Conservation (phyloP, 2,888 invertebrate genomes). For the Idaea dimidiata region DNA sequence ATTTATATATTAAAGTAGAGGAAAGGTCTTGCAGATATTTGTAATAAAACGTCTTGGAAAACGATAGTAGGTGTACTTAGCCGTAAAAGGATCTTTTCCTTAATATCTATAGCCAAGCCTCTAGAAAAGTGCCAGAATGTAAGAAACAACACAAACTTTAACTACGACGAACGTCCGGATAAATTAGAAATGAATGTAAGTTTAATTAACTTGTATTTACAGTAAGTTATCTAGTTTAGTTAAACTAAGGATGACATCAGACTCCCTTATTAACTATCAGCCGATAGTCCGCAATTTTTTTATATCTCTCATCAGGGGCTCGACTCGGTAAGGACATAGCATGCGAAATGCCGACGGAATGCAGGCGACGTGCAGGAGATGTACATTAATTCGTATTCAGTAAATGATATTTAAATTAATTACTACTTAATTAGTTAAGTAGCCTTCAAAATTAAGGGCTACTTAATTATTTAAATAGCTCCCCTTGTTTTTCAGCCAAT, state of each 20-base stretch:
- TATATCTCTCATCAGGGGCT: too few relatives aligned
- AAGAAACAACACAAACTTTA: not conserved
- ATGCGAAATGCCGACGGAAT: too few relatives aligned
- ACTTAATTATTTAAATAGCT: too few relatives aligned
- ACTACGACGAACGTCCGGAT: not conserved
- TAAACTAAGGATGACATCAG: not conserved
- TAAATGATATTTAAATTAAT: too few relatives aligned
- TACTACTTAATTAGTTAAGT: too few relatives aligned
- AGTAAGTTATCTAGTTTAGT: not conserved
- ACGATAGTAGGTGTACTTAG: not conserved
- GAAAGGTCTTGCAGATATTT: not conserved
- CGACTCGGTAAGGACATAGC: too few relatives aligned
- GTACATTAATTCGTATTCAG: too few relatives aligned
- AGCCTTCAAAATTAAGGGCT: too few relatives aligned
- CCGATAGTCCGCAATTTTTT: too few relatives aligned
- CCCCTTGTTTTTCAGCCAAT: too few relatives aligned
- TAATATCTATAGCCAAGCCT: not conserved
- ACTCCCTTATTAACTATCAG: too few relatives aligned
- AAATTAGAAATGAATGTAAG: not conserved
- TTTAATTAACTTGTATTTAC: not conserved
- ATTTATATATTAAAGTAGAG: not conserved
- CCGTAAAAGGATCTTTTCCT: not conserved
- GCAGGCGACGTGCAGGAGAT: too few relatives aligned
- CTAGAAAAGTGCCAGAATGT: not conserved
- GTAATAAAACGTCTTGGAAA: not conserved